Conservation (phyloP, 2,113 vertebrate genomes). For the Tachysurus vachellii region DNA sequence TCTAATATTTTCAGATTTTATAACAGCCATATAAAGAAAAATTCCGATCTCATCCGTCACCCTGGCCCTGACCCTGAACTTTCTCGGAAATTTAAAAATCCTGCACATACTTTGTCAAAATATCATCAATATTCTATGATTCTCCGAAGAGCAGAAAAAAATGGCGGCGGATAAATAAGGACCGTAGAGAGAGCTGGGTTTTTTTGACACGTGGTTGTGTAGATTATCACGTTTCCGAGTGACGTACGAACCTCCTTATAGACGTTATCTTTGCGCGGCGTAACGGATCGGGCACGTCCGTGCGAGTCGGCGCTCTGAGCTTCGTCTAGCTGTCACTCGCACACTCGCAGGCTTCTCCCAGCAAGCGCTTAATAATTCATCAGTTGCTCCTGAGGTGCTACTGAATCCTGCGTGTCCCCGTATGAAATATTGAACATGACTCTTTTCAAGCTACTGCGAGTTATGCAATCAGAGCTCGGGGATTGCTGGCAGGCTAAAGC, state of each 20-base stretch:
- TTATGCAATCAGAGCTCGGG: conserved; percentile 38
- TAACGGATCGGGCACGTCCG: conserved; percentile 14
- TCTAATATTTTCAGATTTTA: neutral
- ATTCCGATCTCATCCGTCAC: neutral
- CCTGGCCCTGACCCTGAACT: neutral
- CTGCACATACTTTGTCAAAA: neutral
- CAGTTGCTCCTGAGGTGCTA: conserved; percentile 17
- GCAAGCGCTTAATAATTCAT: conserved; percentile 49
- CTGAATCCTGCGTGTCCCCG: conserved; percentile 36
- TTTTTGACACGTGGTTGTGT: neutral
- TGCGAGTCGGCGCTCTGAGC: conserved; percentile 6
- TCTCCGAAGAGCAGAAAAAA: neutral
- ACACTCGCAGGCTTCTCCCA: conserved; percentile 32
- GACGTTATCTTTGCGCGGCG: neutral
- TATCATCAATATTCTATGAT: conserved; percentile 1
- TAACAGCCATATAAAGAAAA: neutral
- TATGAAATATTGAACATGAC: conserved; percentile 47
- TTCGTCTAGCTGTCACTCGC: conserved; percentile 37
- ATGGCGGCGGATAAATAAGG: neutral
- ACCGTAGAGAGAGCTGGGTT: neutral
- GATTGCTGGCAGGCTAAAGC: conserved; percentile 17
- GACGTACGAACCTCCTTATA: neutral
- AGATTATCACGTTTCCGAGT: neutral
- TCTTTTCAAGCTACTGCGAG: conserved; percentile 19
- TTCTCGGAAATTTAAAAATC: neutral